phyloP scores from a whole-genome alignment of 35 echinoderm and acorn worm species.

The Patiria miniata region DNA sequence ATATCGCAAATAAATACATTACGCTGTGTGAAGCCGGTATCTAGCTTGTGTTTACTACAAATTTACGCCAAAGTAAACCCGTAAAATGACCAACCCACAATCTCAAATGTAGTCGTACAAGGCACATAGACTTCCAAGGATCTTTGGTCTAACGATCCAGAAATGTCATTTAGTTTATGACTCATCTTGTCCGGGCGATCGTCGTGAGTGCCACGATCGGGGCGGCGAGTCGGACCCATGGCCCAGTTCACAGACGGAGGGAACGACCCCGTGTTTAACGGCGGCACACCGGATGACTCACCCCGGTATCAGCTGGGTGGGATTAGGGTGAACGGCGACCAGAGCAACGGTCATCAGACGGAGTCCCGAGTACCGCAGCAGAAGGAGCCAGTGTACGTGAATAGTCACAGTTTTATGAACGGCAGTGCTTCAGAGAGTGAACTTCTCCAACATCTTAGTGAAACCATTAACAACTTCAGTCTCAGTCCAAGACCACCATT shows the following conservation, averaged over 20 bases:
- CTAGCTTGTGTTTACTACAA: too few relatives aligned
- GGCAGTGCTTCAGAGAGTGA: slow-evolving; percentile 6
- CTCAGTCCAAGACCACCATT: neutral
- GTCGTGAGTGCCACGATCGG: neutral
- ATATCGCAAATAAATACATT: too few relatives aligned
- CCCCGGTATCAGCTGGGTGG: neutral
- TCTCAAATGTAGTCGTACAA: too few relatives aligned
- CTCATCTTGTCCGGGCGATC: too few relatives aligned
- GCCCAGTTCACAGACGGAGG: neutral
- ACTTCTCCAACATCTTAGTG: slow-evolving; percentile 2
- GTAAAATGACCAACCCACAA: too few relatives aligned
- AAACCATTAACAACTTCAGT: neutral
- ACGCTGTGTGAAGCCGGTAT: too few relatives aligned
- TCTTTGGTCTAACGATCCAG: too few relatives aligned
- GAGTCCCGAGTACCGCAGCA: neutral
- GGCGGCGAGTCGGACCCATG: neutral
- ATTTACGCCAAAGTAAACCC: too few relatives aligned
- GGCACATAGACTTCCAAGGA: too few relatives aligned
- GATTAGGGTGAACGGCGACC: neutral
- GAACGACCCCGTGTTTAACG: neutral
- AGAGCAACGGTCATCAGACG: neutral
- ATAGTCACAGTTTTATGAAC: neutral
- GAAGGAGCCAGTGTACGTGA: neutral
- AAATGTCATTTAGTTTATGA: too few relatives aligned
- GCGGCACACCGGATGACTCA: neutral